Evolutionary conservation across 2,797 vertebrate genomes (phyloP), one percentile per base, ranked within the genome.

Genomic region (Chaetodon trifasciatus): DNA sequence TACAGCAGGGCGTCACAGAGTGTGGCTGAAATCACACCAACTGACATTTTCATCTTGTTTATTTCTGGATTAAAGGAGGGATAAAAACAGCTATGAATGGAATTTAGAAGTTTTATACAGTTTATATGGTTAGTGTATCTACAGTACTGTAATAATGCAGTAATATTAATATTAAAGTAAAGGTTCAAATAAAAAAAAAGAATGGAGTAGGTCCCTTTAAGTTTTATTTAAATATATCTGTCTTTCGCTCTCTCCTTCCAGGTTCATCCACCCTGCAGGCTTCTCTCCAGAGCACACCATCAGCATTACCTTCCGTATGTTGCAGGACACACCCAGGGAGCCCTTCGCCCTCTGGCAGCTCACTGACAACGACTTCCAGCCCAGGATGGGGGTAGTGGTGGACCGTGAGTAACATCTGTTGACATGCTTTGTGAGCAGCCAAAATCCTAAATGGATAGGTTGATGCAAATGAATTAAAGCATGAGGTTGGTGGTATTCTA

Each of bases 301-400:
- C 52, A 93, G 92, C 87, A 87, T 97, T 50, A 90, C 96, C 4
- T 95, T 98, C 89, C 97, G 97, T 32, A 64, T 98, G 15, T 91
- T 98, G 62, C 97, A 96, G 0, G 96, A 97, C 7, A 96, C 96
- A 0, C 96, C 97, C 24, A 94, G 88, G 11, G 97, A 99, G 79
- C 94, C 96, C 46, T 99, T 99, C 0, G 95, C 97, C 0, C 92
- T 99, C 32, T 99, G 98, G 98, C 98, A 99, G 89, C 91, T 99
- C 87, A 97, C 95, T 0, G 96, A 98, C 0, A 94, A 96, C 60
- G 96, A 98, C 89, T 97, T 97, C 92, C 96, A 97, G 93, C 98
- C 98, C 0, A 94, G 97, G 68, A 96, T 98, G 75, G 97, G 98
- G 2, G 88, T 99, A 15, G 96, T 97, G 71, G 92, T 99, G 37